These are phyloP conservation scores for Pithys albifrons DNA, from an alignment of 2,113 vertebrate species.

Conservation along the genomic window DNA sequence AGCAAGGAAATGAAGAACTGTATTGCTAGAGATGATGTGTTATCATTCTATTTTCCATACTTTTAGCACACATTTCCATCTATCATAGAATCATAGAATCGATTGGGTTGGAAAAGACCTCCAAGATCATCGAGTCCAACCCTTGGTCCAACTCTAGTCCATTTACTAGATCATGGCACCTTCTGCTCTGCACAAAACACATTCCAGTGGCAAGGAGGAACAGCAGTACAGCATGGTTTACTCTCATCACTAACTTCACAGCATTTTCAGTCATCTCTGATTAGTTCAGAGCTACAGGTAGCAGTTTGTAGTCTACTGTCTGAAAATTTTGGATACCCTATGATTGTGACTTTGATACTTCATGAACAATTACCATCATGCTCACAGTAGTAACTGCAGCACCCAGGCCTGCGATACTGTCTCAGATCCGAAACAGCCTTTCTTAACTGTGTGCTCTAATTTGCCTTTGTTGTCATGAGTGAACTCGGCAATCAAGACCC, in stretches of 20 bases:
- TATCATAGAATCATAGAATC: no score
- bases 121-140: no score
- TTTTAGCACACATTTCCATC: neutral
- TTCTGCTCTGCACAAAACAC: neutral
- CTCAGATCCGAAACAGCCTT: neutral
- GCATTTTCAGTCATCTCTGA: neutral
- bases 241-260: neutral
- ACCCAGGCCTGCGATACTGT: neutral
- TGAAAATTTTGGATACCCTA: neutral
- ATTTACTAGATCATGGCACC: no score
- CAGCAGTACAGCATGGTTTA: neutral
- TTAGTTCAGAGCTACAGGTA: neutral
- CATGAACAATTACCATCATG: neutral
- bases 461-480: neutral
- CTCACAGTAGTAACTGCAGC: neutral
- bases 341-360: neutral
- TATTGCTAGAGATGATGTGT: neutral
- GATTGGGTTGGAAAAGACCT: no score
- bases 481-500: neutral
- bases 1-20: neutral
- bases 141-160: no score
- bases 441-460: neutral
- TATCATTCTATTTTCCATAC: neutral
- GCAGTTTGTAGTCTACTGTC: neutral
- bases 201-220: neutral